Conservation (phyloP, 2,113 vertebrate genomes). For the Chaetorhynchus papuensis region DNA sequence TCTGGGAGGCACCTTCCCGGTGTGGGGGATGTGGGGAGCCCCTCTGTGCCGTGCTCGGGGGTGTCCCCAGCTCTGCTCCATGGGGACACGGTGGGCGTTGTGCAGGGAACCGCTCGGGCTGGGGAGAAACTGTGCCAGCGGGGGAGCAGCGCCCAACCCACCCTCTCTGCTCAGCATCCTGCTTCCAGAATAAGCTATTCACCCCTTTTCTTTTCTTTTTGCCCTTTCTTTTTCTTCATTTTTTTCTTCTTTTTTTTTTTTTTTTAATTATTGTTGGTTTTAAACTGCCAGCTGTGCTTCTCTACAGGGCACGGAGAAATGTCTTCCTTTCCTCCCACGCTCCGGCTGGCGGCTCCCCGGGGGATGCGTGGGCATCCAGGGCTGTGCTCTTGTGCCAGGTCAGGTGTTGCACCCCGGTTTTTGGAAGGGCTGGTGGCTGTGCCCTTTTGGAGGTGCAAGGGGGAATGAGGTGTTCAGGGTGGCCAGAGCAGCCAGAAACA, state of each 20-base stretch:
- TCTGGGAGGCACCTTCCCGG: rapidly evolving
- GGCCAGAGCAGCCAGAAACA: neutral
- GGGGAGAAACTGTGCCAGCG: neutral
- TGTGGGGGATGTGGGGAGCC: neutral
- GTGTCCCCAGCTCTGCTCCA: neutral
- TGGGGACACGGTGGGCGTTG: rapidly evolving
- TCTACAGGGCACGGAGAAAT: neutral
- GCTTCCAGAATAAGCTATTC: constrained; percentile 34
- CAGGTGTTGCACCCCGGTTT: neutral
- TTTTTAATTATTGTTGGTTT: neutral
- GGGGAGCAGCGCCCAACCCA: neutral
- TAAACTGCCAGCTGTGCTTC: constrained; percentile 15
- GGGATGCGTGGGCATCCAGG: neutral
- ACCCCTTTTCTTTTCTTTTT: neutral
- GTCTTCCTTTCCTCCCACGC: constrained; percentile 9
- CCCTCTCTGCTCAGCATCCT: neutral
- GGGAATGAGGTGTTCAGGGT: neutral
- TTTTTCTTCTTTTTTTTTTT: too few relatives aligned
- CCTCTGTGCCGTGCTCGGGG: neutral
- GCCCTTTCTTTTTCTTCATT: neutral
- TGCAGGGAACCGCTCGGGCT: neutral
- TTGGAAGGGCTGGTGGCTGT: neutral
- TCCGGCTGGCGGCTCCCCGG: rapidly evolving
- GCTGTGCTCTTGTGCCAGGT: neutral
- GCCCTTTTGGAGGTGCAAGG: neutral